Conservation (phyloP, 1,140 invertebrate species). For the Papilio polytes region DNA sequence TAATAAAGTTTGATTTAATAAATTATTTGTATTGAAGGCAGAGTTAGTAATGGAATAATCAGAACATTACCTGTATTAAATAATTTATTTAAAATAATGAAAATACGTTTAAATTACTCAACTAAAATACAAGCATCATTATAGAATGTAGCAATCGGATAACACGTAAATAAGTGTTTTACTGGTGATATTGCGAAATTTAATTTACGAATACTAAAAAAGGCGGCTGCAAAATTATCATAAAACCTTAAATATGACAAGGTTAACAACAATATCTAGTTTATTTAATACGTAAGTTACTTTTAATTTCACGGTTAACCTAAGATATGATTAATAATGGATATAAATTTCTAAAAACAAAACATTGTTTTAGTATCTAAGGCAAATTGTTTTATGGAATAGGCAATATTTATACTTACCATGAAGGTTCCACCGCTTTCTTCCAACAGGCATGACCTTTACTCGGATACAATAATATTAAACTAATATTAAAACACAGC, state of each 20-base stretch:
- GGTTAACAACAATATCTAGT: constrained; percentile 29
- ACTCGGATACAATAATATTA: constrained; percentile 35
- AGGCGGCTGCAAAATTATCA: neutral
- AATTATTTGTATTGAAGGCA: too few relatives aligned
- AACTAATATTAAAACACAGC: constrained; percentile 36
- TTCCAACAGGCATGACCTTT: constrained; percentile 73
- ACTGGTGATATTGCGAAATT: neutral
- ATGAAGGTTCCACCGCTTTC: constrained; percentile 85
- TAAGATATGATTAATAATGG: neutral
- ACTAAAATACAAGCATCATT: neutral
- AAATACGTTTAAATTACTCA: neutral
- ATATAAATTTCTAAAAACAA: neutral
- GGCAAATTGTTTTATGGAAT: neutral
- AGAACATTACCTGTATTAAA: too few relatives aligned
- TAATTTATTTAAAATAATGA: too few relatives aligned
- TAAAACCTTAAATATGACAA: constrained; percentile 2
- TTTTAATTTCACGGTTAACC: neutral
- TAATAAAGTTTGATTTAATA: too few relatives aligned
- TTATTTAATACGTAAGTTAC: neutral
- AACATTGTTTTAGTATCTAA: neutral
- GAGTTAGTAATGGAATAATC: too few relatives aligned
- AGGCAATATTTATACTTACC: constrained; percentile 74
- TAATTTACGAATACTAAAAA: neutral
- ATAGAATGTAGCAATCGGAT: neutral
- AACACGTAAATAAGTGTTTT: constrained; percentile 7